Evolutionary conservation across 2,113 vertebrate genomes (phyloP).

Genomic region (Camelus bactrianus): DNA sequence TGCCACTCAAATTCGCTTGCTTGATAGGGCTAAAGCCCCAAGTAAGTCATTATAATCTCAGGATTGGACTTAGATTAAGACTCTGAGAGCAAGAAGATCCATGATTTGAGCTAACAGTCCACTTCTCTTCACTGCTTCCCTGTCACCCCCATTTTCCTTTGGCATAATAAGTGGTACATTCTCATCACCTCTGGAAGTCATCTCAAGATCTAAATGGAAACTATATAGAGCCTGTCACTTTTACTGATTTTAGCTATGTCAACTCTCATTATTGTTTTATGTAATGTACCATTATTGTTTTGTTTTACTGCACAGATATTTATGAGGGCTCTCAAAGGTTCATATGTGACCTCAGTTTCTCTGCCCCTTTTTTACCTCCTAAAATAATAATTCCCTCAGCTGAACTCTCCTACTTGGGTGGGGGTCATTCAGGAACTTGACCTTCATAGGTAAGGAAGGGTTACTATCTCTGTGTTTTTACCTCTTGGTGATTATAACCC

Average conservation of each 20-base stretch:
- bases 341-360: neutral
- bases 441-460: neutral
- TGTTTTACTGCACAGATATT: constrained; percentile 10
- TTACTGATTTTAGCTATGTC: constrained; percentile 12
- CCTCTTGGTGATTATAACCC: neutral
- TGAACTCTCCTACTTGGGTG: neutral
- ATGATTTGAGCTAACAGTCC: neutral
- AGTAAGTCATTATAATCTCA: constrained; percentile 26
- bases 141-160: neutral
- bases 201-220: constrained; percentile 30
- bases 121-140: neutral
- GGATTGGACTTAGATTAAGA: neutral
- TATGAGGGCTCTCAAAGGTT: constrained; percentile 43
- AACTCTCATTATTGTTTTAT: constrained; percentile 2
- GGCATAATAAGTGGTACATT: neutral
- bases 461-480: neutral
- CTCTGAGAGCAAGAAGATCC: neutral
- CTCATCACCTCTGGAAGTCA: constrained; percentile 37
- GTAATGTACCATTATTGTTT: constrained; percentile 38
- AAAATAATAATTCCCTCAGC: constrained; percentile 48
- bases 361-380: neutral
- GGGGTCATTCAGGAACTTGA: neutral
- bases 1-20: neutral
- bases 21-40: neutral
- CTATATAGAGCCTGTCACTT: neutral